Conservation (phyloP, 2,113 vertebrate genomes). For the Willisornis vidua region DNA sequence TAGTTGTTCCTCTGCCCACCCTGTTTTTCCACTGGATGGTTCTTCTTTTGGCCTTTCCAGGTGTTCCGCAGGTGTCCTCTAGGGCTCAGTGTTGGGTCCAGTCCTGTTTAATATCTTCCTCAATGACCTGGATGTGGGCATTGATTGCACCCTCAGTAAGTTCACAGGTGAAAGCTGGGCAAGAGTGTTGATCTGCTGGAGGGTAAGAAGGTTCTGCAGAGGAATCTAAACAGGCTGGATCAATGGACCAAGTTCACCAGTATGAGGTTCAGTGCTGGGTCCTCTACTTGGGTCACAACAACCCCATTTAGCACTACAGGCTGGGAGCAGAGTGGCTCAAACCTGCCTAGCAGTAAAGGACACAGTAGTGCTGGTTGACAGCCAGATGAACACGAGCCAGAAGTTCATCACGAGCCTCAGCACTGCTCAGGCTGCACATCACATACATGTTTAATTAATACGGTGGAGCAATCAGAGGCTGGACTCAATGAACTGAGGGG, state of each 20-base stretch:
- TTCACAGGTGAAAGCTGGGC: not conserved
- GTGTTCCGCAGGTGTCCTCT: not conserved
- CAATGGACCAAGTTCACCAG: not conserved
- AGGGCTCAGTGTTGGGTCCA: not conserved
- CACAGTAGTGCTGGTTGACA: not conserved
- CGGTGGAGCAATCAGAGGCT: not conserved
- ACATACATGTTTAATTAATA: not conserved
- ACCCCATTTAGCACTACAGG: not conserved
- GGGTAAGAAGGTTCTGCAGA: not conserved
- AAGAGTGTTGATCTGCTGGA: not conserved
- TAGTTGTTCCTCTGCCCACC: not conserved
- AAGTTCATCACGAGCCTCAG: not conserved
- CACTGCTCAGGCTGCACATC: not conserved
- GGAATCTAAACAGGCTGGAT: not conserved
- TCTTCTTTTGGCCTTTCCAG: not conserved
- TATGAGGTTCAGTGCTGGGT: not conserved
- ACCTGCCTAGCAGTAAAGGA: not conserved
- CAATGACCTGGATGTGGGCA: not conserved
- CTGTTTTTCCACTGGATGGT: not conserved
- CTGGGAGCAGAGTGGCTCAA: not conserved
- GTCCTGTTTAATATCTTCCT: not conserved
- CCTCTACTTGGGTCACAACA: not conserved
- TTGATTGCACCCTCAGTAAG: not conserved
- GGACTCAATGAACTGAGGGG: not conserved
- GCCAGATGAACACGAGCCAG: not conserved